Percentiles rank a stretch among this genome's conserved stretches.
Evolutionary conservation across 2,888 invertebrate genomes (phyloP).

Genomic region (Hirudinaria manillensis): DNA sequence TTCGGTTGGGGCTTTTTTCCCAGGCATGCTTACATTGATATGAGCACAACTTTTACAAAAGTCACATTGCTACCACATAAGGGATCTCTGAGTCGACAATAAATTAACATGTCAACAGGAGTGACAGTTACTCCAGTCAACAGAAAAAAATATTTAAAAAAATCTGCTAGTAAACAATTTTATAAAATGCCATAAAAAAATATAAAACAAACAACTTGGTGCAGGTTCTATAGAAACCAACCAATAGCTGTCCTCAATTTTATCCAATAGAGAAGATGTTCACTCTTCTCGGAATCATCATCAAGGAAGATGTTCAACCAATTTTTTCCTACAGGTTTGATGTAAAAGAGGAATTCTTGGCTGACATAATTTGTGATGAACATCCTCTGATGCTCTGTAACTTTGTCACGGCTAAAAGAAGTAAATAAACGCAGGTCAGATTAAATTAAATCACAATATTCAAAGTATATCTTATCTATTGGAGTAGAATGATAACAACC

Average conservation of each 20-base stretch:
- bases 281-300: not conserved
- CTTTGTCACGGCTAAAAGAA: slow-evolving; percentile 15
- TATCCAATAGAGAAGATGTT: slow-evolving; percentile 15
- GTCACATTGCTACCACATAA: too few relatives aligned
- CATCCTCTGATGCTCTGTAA: slow-evolving; percentile 21
- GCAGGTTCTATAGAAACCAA: not conserved
- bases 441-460: not conserved
- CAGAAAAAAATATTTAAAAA: too few relatives aligned
- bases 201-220: not conserved
- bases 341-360: slow-evolving; percentile 5
- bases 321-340: slow-evolving; percentile 14
- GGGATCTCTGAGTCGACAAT: too few relatives aligned
- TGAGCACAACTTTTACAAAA: too few relatives aligned
- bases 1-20: too few relatives aligned
- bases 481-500: too few relatives aligned
- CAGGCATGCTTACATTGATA: too few relatives aligned
- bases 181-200: not conserved
- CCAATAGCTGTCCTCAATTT: slow-evolving; percentile 20
- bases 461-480: too few relatives aligned
- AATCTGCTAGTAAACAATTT: not conserved
- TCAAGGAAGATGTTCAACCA: slow-evolving; percentile 13
- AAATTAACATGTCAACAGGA: too few relatives aligned
- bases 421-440: not conserved
- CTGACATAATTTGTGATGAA: slow-evolving; percentile 21
- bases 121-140: too few relatives aligned